phyloP scores from a whole-genome alignment of 2,888 invertebrate genomes.

The Ametastegia equiseti region DNA sequence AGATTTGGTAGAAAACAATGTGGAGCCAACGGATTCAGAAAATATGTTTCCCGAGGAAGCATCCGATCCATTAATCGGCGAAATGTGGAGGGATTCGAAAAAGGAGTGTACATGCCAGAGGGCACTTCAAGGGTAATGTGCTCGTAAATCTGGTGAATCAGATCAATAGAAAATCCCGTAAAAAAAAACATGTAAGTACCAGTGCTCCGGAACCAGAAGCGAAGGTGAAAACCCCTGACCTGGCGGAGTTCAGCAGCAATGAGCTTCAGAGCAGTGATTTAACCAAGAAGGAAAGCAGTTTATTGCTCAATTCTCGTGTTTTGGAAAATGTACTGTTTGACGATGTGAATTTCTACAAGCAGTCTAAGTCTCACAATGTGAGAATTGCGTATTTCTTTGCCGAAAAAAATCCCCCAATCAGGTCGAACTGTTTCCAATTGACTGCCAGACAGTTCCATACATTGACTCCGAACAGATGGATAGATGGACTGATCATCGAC shows the following conservation, averaged over 20 bases:
- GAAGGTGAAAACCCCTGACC: too few relatives aligned
- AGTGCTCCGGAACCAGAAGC: too few relatives aligned
- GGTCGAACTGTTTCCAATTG: neutral
- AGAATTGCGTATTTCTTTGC: neutral
- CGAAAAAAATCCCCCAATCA: neutral
- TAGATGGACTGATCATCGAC: slow-evolving; percentile 20
- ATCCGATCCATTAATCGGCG: neutral
- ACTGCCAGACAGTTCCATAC: slow-evolving; percentile 23
- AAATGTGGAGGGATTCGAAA: neutral
- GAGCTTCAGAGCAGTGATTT: neutral
- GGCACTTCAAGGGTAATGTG: neutral
- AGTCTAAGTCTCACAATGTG: slow-evolving; percentile 7
- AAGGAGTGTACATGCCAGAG: neutral
- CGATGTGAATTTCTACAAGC: neutral
- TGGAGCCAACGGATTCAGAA: neutral
- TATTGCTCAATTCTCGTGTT: neutral
- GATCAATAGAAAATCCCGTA: neutral
- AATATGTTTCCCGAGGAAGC: neutral
- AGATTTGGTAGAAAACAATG: too few relatives aligned
- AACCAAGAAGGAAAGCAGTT: neutral
- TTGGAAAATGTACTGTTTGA: neutral
- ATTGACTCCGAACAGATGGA: neutral
- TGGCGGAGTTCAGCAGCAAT: neutral
- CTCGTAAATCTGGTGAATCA: neutral
- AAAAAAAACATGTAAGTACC: too few relatives aligned